Conservation (phyloP, 2,888 invertebrate genomes). For the Unio pictorum region DNA sequence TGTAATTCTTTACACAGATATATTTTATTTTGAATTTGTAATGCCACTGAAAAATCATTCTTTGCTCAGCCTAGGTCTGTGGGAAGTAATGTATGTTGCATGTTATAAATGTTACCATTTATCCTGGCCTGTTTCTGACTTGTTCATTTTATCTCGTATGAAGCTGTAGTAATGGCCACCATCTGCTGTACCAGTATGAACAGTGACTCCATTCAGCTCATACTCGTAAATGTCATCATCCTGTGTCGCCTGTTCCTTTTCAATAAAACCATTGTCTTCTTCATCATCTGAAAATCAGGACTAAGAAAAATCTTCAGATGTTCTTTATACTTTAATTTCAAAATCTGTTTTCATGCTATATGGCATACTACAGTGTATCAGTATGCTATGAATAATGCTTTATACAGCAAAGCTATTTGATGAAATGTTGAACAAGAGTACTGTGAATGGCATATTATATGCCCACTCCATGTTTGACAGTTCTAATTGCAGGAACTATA, state of each 20-base stretch:
- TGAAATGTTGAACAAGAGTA: too few relatives aligned
- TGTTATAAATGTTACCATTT: slow-evolving; percentile 79
- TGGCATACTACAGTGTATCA: too few relatives aligned
- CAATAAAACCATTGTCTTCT: slow-evolving; percentile 43
- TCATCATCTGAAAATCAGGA: slow-evolving; percentile 26
- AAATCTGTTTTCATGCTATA: too few relatives aligned
- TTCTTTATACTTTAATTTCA: too few relatives aligned
- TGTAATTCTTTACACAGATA: not conserved
- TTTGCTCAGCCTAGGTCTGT: not conserved
- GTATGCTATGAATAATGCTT: too few relatives aligned
- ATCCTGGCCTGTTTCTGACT: slow-evolving; percentile 78
- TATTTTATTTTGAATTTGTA: not conserved
- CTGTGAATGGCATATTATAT: too few relatives aligned
- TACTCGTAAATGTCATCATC: slow-evolving; percentile 73
- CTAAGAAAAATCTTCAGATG: too few relatives aligned
- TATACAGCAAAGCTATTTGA: too few relatives aligned
- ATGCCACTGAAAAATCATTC: not conserved
- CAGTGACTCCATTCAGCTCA: slow-evolving; percentile 93
- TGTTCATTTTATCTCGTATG: slow-evolving; percentile 85
- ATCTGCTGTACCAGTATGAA: slow-evolving; percentile 98
- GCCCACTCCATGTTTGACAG: too few relatives aligned
- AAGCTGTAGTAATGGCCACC: slow-evolving; percentile 97
- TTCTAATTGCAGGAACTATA: too few relatives aligned
- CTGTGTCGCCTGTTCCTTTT: slow-evolving; percentile 30
- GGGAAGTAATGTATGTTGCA: not conserved